Base-by-base conservation (phyloP, 1,140 invertebrate genomes). In the Sipha flava region DNA sequence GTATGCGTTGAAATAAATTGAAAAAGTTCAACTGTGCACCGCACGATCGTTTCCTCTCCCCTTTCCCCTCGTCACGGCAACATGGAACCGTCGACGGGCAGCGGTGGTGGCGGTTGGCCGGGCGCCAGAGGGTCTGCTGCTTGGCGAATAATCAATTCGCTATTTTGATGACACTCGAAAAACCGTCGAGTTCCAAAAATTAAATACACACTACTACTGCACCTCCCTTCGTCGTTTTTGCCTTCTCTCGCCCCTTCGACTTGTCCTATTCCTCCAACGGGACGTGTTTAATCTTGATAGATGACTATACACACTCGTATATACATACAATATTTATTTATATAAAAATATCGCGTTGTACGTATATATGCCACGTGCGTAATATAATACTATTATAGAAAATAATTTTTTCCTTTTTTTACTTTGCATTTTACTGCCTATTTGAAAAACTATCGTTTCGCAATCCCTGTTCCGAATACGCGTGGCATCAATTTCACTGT, bases 121-220 rank as follows among this genome's bases (percentile, higher is more conserved):
- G 40, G 66, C 40, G 47, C 73, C 73, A 57, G 52, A 57, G 66
- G 40, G 66, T 26, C 64, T 29, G n/a, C 10, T n/a, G 34, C 21
- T 77, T 59, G 73, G 73, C 52, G 73, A 77, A 77, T 77, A 77
- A 77, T 77, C 73, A 77, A 77, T 77, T 77, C 52, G 34, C 73
- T 40, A 59, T 57, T 57, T 34, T 43, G 52, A 77, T 57, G 73
- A 77, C 73, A 54, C 34, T 57, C 73, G 52, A 52, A 23, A 73
- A 75, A 54, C 49, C 72, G 72, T 52, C 72, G 49, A 26, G 66
- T 70, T 47, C 66, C 66, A 70, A 70, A 57, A 70, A 43, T 66
- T 66, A 66, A 66, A 66, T 43, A 23, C 64, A 43, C 66, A 47
- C 66, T 14, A 16, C 9, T 16, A 59, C 40, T 0, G 3, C 23